Percentiles rank a stretch among this genome's conserved stretches.
phyloP scores from a whole-genome alignment of 1,140 invertebrate species.

The Macrostomum lignano region DNA sequence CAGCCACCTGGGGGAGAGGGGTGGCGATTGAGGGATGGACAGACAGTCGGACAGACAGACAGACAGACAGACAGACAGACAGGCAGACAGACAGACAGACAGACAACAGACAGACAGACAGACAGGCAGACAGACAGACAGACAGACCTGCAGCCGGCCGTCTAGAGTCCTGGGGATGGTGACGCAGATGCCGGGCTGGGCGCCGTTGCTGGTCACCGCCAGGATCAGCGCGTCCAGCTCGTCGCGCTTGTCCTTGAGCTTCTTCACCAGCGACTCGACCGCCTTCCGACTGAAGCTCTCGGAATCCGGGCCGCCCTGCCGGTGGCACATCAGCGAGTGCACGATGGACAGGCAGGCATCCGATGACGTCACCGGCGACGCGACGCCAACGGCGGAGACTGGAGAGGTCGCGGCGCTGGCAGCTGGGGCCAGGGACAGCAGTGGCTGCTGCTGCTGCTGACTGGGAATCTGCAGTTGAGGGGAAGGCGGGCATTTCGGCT shows the following conservation, averaged over 20 bases:
- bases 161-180: constrained; percentile 95
- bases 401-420: too few relatives aligned
- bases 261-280: constrained; percentile 85
- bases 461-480: too few relatives aligned
- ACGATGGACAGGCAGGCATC: constrained; percentile 89
- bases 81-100: too few relatives aligned
- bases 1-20: constrained; percentile 35
- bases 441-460: too few relatives aligned
- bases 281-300: constrained; percentile 45
- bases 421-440: too few relatives aligned
- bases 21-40: too few relatives aligned
- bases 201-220: constrained; percentile 81
- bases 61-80: too few relatives aligned
- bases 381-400: too few relatives aligned
- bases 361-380: constrained; percentile 42
- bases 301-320: constrained; percentile 57
- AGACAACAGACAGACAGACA: too few relatives aligned
- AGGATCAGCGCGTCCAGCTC: constrained; percentile 87
- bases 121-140: too few relatives aligned
- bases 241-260: constrained; percentile 50
- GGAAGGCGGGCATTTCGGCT: too few relatives aligned
- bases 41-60: too few relatives aligned
- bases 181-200: constrained; percentile 86
- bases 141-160: constrained; percentile 63
- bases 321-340: constrained; percentile 80